A percentile compares a stretch with the other conserved stretches of the same genome.
Conservation (phyloP, 2,888 invertebrate genomes). For the Melipona bicolor region DNA sequence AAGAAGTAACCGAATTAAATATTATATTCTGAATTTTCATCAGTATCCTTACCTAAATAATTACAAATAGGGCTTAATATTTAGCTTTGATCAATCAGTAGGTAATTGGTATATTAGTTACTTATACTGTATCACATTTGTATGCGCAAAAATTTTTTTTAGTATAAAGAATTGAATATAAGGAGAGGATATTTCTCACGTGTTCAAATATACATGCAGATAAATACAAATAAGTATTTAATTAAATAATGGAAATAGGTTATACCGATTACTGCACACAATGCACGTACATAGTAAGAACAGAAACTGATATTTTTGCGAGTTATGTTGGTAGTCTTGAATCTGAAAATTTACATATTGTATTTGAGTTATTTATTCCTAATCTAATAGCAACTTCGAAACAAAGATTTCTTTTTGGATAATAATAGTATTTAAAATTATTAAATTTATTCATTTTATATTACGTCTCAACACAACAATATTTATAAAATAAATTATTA, state of each 20-base stretch:
- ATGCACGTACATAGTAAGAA: background rate
- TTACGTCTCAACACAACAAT: background rate
- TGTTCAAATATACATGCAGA: background rate
- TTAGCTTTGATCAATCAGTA: background rate
- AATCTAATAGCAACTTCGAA: background rate
- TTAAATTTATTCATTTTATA: background rate
- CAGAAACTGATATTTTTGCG: background rate
- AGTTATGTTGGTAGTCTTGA: slow-evolving; percentile 5
- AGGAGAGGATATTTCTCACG: background rate
- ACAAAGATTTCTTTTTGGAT: background rate
- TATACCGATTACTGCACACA: background rate
- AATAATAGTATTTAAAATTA: background rate
- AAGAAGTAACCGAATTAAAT: background rate
- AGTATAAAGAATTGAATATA: background rate
- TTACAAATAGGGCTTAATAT: background rate
- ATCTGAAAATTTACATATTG: background rate
- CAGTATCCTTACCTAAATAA: background rate
- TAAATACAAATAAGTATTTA: background rate
- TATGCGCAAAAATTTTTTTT: background rate
- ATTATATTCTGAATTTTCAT: background rate
- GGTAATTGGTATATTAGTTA: background rate
- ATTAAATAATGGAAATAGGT: background rate
- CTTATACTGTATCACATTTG: background rate
- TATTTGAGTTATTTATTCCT: slow-evolving; percentile 2
- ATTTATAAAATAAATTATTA: background rate